Conservation (phyloP, 2,113 vertebrate genomes). For the Furnarius figulus region DNA sequence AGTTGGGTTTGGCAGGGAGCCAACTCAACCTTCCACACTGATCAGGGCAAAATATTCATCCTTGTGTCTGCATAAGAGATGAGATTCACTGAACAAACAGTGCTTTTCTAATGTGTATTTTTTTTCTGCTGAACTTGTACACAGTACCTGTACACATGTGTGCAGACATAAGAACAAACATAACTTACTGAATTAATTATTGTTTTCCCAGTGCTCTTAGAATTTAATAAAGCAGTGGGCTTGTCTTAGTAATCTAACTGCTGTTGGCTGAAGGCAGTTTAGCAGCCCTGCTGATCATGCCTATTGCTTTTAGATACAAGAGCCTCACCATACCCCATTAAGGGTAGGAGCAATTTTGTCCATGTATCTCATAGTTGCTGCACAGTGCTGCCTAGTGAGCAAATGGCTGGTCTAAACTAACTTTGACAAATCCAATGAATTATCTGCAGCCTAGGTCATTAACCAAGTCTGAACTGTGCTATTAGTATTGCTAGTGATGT, state of each 20-base stretch:
- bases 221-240: background rate
- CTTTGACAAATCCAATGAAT: background rate
- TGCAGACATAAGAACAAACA: background rate
- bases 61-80: background rate
- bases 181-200: background rate
- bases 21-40: too few relatives aligned
- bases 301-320: background rate
- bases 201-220: background rate
- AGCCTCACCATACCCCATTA: accelerated
- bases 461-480: background rate
- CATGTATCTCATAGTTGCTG: accelerated
- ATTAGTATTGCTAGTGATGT: background rate
- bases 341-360: background rate
- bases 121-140: background rate
- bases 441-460: background rate
- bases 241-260: background rate
- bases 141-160: background rate
- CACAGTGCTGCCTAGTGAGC: background rate
- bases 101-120: background rate
- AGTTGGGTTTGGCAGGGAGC: too few relatives aligned
- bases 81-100: background rate
- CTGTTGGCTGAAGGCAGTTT: background rate
- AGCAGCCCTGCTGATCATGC: background rate
- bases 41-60: background rate
- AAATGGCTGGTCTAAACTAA: background rate